Evolutionary conservation across 2,797 vertebrate genomes (phyloP), one percentile per base, ranked within the genome.

Genomic region (Silurus lanzhouensis): DNA sequence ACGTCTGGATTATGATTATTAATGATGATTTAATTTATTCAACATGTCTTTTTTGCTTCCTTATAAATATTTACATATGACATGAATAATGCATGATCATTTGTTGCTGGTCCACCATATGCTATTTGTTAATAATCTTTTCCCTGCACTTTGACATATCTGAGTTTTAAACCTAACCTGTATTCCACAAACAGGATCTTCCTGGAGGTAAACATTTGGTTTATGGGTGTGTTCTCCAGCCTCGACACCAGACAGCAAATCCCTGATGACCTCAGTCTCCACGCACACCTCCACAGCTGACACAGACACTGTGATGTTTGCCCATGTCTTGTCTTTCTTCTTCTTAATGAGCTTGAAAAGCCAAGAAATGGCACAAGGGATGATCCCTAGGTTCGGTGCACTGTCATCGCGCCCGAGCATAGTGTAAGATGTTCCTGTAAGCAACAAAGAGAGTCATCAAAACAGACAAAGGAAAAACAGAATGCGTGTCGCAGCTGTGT

Each of bases 361-460:
- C 98, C 98, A 99, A 60, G 98, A 98, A 92, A 99, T 97, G 90
- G 98, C 97, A 88, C 96, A 98, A 57, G 98, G 98, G 86, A 99
- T 97, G 90, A 99, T 91, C 6, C 98, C 98, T 0, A 99, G 95
- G 86, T 94, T 98, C 93, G 97, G 95, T 92, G 94, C 92, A 87
- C 95, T 96, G 86, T 98, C 97, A 58, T 97, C 96, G 66, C 95
- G 96, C 5, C 98, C 98, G 1, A 99, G 97, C 98, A 99, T 99
- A 77, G 97, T 98, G 77, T 98, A 98, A 90, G 97, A 98, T 83
- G 97, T 98, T 77, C 97, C 98, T 99, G 94, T 85, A 88, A 91
- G 75, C 55, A 90, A 68, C 22, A 58, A 15, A 88, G 66, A 58
- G 19, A 48, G 14, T 17, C 2, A 61, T 12, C 52, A 61, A 25